Base-by-base conservation (phyloP, 2,797 vertebrate species). In the Rhinogobio ventralis region DNA sequence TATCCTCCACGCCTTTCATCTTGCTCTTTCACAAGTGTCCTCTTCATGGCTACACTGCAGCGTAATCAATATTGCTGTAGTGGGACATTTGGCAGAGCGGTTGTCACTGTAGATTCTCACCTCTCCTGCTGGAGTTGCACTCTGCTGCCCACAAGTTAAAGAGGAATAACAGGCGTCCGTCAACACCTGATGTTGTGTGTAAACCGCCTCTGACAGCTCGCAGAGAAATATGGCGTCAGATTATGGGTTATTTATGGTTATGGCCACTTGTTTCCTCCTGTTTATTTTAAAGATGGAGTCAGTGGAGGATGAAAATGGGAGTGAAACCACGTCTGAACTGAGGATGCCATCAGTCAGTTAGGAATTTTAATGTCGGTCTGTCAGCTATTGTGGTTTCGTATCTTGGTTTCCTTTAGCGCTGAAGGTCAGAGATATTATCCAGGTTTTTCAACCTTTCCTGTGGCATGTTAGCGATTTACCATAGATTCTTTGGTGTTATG, bases 201-300 rank as follows among this genome's bases (percentile, higher is more conserved):
- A 80, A 85, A 82, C 57, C 39, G 42, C 23, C 69, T 39, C 73
- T 79, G 81, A 84, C 78, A 84, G 78, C 85, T 64, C 23, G n/a
- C 17, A 36, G 51, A 79, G 71, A 85, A 84, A 78, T 83, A 62
- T 55, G 78, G 51, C 72, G 53, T 81, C 74, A 77, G 86, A 81
- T 88, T 90, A 86, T 88, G 53, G 86, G 81, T 86, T 85, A 87
- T 85, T 88, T 77, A 71, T 79, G 74, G 62, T 73, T 76, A 83
- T 68, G 0, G 69, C 13, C 57, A 64, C 46, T 85, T 66, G 57
- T 81, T 75, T 74, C 42, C 81, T 17, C 60, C 23, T 45, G 62
- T 84, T 82, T 78, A 42, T 82, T 72, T 82, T 55, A 67, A 64
- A 74, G 72, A 53, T 74, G n/a, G 45, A 72, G 86, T 55, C n/a